Conservation (phyloP, 2,797 vertebrate species). For the Chelmon rostratus region DNA sequence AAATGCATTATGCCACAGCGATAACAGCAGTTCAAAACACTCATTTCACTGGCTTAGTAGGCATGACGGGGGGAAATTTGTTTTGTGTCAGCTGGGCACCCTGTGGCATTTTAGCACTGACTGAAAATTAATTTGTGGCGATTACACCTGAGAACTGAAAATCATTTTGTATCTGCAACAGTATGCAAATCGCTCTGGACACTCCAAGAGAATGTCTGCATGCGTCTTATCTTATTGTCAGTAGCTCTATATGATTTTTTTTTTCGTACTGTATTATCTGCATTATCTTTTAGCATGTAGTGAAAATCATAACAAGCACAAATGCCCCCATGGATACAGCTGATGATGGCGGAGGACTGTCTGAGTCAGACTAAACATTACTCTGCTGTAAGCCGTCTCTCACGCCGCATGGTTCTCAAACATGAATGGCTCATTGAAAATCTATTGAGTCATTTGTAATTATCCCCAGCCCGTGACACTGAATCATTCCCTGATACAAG, state of each 20-base stretch:
- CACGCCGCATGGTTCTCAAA: slow-evolving; percentile 16
- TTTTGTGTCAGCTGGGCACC: slow-evolving; percentile 59
- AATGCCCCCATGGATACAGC: not conserved
- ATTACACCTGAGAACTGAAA: slow-evolving; percentile 61
- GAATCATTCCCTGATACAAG: slow-evolving; percentile 20
- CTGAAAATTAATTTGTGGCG: slow-evolving; percentile 60
- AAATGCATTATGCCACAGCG: slow-evolving; percentile 40
- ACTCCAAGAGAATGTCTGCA: not conserved
- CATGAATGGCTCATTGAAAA: slow-evolving; percentile 35
- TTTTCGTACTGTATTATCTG: not conserved
- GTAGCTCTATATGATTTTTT: slow-evolving; percentile 2
- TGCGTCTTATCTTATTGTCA: not conserved
- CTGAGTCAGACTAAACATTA: slow-evolving; percentile 34
- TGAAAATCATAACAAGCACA: slow-evolving; percentile 1
- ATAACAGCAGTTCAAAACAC: slow-evolving; percentile 42
- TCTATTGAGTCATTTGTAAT: slow-evolving; percentile 46
- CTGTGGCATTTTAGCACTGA: slow-evolving; percentile 52
- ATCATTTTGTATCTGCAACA: slow-evolving; percentile 42
- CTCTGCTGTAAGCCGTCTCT: slow-evolving; percentile 4
- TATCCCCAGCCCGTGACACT: slow-evolving; percentile 12
- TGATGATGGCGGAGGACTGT: not conserved
- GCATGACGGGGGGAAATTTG: slow-evolving; percentile 44
- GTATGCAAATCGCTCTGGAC: slow-evolving; percentile 33
- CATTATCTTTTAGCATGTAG: not conserved
- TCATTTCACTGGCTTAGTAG: slow-evolving; percentile 58